Percentiles rank a stretch among this genome's conserved stretches.
These are phyloP conservation scores for Quadroppia sp. DNA, from an alignment of 2,888 invertebrate species.

Conservation along the genomic window DNA sequence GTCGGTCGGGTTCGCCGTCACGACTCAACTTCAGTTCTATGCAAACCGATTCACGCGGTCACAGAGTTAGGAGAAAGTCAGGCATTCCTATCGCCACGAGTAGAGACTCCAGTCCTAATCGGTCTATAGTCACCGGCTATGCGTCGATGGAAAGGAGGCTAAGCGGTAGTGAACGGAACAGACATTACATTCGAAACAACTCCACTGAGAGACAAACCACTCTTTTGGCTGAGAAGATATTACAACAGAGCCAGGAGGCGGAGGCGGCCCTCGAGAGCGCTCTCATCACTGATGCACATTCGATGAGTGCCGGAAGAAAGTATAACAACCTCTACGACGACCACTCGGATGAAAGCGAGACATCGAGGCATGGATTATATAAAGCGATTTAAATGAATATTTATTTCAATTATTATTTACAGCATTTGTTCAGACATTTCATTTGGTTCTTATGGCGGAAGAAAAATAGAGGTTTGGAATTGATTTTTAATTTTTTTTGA, in stretches of 20 bases:
- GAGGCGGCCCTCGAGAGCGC: conserved; percentile 61
- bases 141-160: conserved; percentile 34
- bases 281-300: background rate
- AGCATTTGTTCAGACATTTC: conserved; percentile 87
- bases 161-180: conserved; percentile 27
- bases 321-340: conserved; percentile 52
- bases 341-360: conserved; percentile 83
- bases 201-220: conserved; percentile 53
- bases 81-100: conserved; percentile 54
- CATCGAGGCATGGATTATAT: conserved; percentile 61
- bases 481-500: background rate
- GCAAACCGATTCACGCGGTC: conserved; percentile 47
- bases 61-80: conserved; percentile 48
- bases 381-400: background rate
- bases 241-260: conserved; percentile 81
- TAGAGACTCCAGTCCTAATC: conserved; percentile 54
- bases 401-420: background rate
- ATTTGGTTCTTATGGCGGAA: conserved; percentile 68
- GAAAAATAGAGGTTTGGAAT: conserved; percentile 71
- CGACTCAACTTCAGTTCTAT: conserved; percentile 63
- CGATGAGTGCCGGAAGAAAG: background rate
- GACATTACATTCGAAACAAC: background rate
- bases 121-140: conserved; percentile 40
- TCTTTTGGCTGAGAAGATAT: conserved; percentile 72
- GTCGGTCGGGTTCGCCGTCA: conserved; percentile 88